phyloP scores from a whole-genome alignment of 2,797 vertebrate species.

The Trachops cirrhosus region DNA sequence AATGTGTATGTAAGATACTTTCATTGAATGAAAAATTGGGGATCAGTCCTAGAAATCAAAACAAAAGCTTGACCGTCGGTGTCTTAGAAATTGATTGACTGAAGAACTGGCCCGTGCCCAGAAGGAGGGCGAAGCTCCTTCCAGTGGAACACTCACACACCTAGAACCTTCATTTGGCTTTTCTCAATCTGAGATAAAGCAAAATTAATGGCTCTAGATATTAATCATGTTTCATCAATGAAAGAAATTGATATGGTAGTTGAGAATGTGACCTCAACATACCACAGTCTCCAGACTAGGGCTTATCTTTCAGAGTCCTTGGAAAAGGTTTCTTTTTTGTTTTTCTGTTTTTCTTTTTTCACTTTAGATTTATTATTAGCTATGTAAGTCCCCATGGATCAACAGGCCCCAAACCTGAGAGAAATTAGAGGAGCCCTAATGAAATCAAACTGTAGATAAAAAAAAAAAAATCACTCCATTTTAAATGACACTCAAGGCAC shows the following conservation, averaged over 20 bases:
- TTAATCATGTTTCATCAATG: neutral
- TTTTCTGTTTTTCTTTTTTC: neutral
- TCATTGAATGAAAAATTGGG: neutral
- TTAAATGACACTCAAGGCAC: conserved; percentile 12
- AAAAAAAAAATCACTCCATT: conserved; percentile 40
- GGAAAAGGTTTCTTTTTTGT: neutral
- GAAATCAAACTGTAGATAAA: neutral
- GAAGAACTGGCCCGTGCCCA: neutral
- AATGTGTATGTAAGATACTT: conserved; percentile 53
- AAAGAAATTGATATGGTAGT: neutral
- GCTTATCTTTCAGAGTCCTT: neutral
- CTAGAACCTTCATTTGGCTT: neutral
- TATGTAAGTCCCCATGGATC: conserved; percentile 5
- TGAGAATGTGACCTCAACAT: neutral
- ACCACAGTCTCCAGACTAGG: neutral
- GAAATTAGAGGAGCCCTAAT: conserved; percentile 29
- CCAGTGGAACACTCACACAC: neutral
- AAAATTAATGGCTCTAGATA: neutral
- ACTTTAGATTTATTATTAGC: conserved; percentile 5
- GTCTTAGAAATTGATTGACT: neutral
- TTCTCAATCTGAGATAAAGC: neutral
- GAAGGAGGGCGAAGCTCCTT: neutral
- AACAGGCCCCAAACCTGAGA: neutral
- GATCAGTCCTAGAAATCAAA: neutral
- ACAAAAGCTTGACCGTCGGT: neutral